Evolutionary conservation across 2,113 vertebrate genomes (phyloP).

Genomic region (Aegithalos caudatus): DNA sequence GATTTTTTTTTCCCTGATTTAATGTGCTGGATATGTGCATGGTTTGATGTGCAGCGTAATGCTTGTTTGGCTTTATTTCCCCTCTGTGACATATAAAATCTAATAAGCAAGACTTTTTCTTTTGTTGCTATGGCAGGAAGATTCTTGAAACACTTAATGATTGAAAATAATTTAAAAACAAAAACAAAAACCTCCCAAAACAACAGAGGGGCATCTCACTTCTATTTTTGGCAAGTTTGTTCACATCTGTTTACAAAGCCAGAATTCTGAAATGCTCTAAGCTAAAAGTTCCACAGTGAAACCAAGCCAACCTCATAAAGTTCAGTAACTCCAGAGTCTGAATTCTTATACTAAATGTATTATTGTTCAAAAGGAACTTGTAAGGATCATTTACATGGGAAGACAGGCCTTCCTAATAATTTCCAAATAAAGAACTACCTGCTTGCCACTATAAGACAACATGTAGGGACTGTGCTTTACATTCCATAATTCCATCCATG

Average conservation of each 20-base stretch:
- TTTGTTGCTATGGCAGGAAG: slow-evolving; percentile 38
- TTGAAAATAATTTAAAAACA: background rate
- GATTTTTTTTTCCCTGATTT: slow-evolving; percentile 5
- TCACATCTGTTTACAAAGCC: slow-evolving; percentile 40
- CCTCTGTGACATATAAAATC: slow-evolving; percentile 56
- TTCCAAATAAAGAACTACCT: slow-evolving; percentile 13
- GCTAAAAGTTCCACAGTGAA: slow-evolving; percentile 18
- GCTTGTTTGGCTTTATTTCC: slow-evolving; percentile 59
- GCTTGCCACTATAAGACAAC: background rate
- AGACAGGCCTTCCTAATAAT: slow-evolving; percentile 19
- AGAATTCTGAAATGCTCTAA: slow-evolving; percentile 16
- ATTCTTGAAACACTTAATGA: slow-evolving; percentile 45
- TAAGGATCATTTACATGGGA: background rate
- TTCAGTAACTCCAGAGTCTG: slow-evolving; percentile 34
- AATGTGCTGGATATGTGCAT: slow-evolving; percentile 37
- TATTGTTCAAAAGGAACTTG: slow-evolving; percentile 32
- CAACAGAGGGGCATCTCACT: slow-evolving; percentile 20
- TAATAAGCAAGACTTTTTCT: slow-evolving; percentile 47
- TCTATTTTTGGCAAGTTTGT: slow-evolving; percentile 51
- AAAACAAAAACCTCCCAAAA: background rate
- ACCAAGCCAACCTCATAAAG: slow-evolving; percentile 33
- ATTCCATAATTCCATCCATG: background rate
- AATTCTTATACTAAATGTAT: slow-evolving; percentile 7
- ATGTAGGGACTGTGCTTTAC: background rate
- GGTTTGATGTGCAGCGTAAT: slow-evolving; percentile 33